Percentiles rank a stretch among this genome's conserved stretches.
Conservation (phyloP, 1,140 invertebrate species). For the Mycetomoellerius zeteki region DNA sequence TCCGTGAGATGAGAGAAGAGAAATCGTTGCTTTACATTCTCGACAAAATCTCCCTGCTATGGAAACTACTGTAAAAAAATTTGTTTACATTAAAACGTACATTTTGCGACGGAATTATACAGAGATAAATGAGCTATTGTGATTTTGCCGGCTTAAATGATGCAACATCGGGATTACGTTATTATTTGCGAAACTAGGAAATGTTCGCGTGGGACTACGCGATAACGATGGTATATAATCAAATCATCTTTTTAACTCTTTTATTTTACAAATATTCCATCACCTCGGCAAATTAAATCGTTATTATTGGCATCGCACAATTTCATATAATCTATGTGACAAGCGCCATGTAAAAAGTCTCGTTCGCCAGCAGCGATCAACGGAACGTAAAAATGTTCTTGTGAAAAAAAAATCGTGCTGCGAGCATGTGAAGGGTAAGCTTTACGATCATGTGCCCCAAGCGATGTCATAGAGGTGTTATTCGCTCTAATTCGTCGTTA, state of each 20-base stretch:
- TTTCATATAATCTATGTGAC: slow-evolving; percentile 32
- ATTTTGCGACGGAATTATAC: background rate
- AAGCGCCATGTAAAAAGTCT: slow-evolving; percentile 31
- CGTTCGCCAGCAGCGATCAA: background rate
- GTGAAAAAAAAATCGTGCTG: slow-evolving; percentile 30
- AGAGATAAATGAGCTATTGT: slow-evolving; percentile 28
- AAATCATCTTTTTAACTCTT: slow-evolving; percentile 12
- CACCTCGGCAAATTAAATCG: slow-evolving; percentile 23
- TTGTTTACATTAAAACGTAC: slow-evolving; percentile 42
- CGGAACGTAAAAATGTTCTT: slow-evolving; percentile 9
- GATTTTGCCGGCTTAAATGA: slow-evolving; percentile 35
- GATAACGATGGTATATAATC: slow-evolving; percentile 13
- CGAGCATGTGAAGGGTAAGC: background rate
- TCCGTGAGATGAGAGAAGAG: too few relatives aligned
- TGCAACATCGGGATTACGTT: slow-evolving; percentile 37
- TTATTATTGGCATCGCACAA: background rate
- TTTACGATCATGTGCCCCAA: slow-evolving; percentile 18
- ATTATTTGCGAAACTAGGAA: slow-evolving; percentile 24
- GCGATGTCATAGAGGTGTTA: background rate
- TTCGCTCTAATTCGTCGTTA: slow-evolving; percentile 24
- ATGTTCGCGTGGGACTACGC: background rate
- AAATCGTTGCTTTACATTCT: slow-evolving; percentile 54
- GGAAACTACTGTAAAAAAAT: slow-evolving; percentile 5
- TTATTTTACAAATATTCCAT: slow-evolving; percentile 26
- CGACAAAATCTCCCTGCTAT: slow-evolving; percentile 6